These are phyloP conservation scores for Crocallis elinguaria DNA, from an alignment of 2,888 invertebrate species.

Conservation along the genomic window DNA sequence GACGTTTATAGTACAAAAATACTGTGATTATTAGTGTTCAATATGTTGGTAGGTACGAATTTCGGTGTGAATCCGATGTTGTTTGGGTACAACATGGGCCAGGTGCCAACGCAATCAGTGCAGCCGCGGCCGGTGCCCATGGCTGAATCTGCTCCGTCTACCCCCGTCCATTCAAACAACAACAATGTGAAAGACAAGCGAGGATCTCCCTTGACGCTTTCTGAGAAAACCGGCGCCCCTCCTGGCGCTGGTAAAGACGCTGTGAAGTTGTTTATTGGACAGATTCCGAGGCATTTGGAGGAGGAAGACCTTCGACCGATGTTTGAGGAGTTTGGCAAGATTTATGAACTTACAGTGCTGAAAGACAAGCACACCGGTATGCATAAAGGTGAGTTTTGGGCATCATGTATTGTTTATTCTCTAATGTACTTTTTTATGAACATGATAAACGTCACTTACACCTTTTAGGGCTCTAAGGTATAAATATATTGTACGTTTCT, in stretches of 20 bases:
- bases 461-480: no score
- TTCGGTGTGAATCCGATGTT: slow-evolving; percentile 70
- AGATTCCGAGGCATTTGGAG: slow-evolving; percentile 95
- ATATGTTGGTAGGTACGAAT: slow-evolving; percentile 76
- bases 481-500: no score
- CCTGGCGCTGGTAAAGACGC: slow-evolving; percentile 83
- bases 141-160: slow-evolving; percentile 69
- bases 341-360: slow-evolving; percentile 96
- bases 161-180: slow-evolving; percentile 65
- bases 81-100: slow-evolving; percentile 65
- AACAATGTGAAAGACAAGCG: slow-evolving; percentile 48
- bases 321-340: slow-evolving; percentile 96
- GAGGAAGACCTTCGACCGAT: slow-evolving; percentile 95
- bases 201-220: slow-evolving; percentile 68
- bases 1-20: slow-evolving; percentile 73
- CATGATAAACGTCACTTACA: no score
- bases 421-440: no score
- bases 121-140: slow-evolving; percentile 44
- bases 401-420: neutral
- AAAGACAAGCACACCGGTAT: slow-evolving; percentile 98
- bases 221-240: slow-evolving; percentile 75
- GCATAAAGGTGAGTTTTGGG: slow-evolving; percentile 92
- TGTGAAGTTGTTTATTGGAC: slow-evolving; percentile 96
- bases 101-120: slow-evolving; percentile 38
- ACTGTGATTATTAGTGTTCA: slow-evolving; percentile 76